Evolutionary conservation across 2,888 invertebrate genomes (phyloP).

Genomic region (Acanthopleura granulata): DNA sequence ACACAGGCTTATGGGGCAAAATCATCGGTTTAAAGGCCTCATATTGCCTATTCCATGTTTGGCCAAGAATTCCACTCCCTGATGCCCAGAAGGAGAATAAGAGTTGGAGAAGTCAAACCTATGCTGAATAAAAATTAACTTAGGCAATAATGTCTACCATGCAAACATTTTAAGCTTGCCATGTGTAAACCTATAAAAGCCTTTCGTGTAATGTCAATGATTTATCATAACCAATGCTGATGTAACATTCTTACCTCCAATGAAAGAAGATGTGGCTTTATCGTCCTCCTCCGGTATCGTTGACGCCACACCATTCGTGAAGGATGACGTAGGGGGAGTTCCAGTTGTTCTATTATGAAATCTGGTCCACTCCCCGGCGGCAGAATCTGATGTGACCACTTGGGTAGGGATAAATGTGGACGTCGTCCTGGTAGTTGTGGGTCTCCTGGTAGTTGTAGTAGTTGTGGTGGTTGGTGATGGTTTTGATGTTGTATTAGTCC

Average conservation of each 20-base stretch:
- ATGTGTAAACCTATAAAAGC: too few relatives aligned
- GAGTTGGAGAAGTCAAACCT: too few relatives aligned
- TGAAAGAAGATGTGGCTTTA: constrained; percentile 8
- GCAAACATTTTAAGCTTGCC: too few relatives aligned
- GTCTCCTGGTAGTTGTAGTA: background rate
- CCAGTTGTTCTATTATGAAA: constrained; percentile 15
- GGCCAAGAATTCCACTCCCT: too few relatives aligned
- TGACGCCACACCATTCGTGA: background rate
- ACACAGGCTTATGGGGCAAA: background rate
- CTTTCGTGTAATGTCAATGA: too few relatives aligned
- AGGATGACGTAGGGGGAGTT: constrained; percentile 3
- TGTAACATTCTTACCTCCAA: background rate
- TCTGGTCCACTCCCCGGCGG: background rate
- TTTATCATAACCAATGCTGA: too few relatives aligned
- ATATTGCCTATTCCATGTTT: too few relatives aligned
- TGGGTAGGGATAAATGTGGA: background rate
- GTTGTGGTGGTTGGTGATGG: constrained; percentile 10
- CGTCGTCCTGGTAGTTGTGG: constrained; percentile 9
- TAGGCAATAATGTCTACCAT: too few relatives aligned
- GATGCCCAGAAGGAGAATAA: too few relatives aligned
- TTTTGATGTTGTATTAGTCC: background rate
- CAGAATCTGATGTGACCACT: background rate
- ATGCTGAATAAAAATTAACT: too few relatives aligned
- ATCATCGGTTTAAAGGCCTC: too few relatives aligned
- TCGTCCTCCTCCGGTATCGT: background rate